Percentiles rank a stretch among this genome's conserved stretches.
phyloP scores from a whole-genome alignment of 2,888 invertebrate genomes.

The Nomada ferruginata region DNA sequence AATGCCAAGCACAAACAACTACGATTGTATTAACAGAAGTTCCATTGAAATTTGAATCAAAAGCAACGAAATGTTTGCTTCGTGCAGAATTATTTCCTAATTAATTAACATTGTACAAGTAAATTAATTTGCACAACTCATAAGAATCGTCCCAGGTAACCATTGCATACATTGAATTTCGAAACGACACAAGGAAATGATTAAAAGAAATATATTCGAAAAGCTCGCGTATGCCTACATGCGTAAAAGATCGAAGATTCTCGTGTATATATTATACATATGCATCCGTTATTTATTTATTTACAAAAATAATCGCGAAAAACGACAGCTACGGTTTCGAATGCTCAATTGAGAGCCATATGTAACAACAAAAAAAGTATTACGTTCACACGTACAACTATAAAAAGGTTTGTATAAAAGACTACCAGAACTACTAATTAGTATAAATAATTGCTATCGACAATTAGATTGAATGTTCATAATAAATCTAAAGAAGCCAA shows the following conservation, averaged over 20 bases:
- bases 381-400: conserved; percentile 61
- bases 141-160: conserved; percentile 25
- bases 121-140: not conserved
- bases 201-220: not conserved
- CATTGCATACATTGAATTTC: conserved; percentile 5
- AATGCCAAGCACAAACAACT: too few relatives aligned
- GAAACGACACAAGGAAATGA: not conserved
- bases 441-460: conserved; percentile 73
- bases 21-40: not conserved
- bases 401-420: conserved; percentile 73
- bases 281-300: conserved; percentile 52
- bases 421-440: conserved; percentile 72
- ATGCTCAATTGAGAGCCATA: conserved; percentile 38
- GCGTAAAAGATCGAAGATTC: conserved; percentile 45
- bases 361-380: conserved; percentile 63
- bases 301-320: conserved; percentile 44
- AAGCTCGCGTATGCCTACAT: conserved; percentile 37
- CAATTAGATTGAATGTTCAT: conserved; percentile 80
- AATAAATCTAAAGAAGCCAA: conserved; percentile 78
- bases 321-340: conserved; percentile 42
- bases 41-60: not conserved
- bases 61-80: not conserved
- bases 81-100: not conserved
- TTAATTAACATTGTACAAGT: not conserved
- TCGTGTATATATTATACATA: conserved; percentile 44